phyloP scores from a whole-genome alignment of 2,797 vertebrate species.

The Cetoscarus ocellatus region DNA sequence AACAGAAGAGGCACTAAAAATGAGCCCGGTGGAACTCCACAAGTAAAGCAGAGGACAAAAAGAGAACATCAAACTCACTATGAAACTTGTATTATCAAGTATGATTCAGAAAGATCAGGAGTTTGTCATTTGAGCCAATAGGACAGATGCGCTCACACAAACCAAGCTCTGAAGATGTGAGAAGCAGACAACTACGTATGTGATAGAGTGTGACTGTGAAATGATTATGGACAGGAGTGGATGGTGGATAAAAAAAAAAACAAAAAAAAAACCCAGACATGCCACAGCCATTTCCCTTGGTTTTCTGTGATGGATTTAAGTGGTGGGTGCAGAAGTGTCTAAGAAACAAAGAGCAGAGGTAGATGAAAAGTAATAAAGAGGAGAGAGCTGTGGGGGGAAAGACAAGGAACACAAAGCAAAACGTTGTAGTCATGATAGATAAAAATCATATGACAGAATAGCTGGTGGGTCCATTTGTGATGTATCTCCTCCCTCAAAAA shows the following conservation, averaged over 20 bases:
- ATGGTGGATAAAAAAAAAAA: constrained; percentile 27
- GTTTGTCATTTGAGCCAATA: neutral
- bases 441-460: constrained; percentile 69
- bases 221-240: constrained; percentile 47
- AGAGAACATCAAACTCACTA: too few species aligned
- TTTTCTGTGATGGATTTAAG: constrained; percentile 47
- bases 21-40: too few species aligned
- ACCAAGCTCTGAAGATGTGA: constrained; percentile 4
- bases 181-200: constrained; percentile 17
- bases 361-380: constrained; percentile 1
- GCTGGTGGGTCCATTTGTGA: constrained; percentile 46
- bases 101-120: too few species aligned
- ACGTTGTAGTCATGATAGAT: constrained; percentile 42
- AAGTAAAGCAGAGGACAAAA: too few species aligned
- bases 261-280: constrained; percentile 14
- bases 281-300: constrained; percentile 52
- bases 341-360: constrained; percentile 30
- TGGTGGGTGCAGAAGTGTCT: constrained; percentile 31
- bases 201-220: constrained; percentile 50
- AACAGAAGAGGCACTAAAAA: too few species aligned
- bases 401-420: constrained; percentile 7
- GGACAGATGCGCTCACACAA: constrained; percentile 15
- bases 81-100: too few species aligned
- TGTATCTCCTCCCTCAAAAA: constrained; percentile 57
- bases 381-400: neutral